phyloP scores from a whole-genome alignment of 2,888 invertebrate genomes.

The Dicycla oo region DNA sequence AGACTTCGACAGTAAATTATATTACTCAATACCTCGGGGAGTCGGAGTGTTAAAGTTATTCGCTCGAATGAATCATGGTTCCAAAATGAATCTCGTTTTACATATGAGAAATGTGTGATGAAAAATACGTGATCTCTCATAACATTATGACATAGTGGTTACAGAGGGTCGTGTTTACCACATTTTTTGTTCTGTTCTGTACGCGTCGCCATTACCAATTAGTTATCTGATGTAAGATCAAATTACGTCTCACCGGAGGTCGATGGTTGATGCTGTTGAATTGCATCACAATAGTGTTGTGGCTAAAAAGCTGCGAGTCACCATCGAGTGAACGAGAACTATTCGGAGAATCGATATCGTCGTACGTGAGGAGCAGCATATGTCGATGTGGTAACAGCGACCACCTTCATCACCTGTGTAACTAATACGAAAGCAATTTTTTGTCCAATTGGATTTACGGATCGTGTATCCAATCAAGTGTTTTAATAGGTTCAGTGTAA shows the following conservation, averaged over 20 bases:
- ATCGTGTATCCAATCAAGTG: slow-evolving; percentile 50
- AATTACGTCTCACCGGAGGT: slow-evolving; percentile 73
- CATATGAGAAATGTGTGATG: slow-evolving; percentile 56
- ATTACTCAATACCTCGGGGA: slow-evolving; percentile 71
- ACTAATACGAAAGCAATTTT: slow-evolving; percentile 54
- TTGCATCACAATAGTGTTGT: slow-evolving; percentile 78
- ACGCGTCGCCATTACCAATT: slow-evolving; percentile 82
- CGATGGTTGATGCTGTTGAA: slow-evolving; percentile 68
- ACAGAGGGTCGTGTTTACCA: slow-evolving; percentile 68
- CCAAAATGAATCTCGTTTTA: slow-evolving; percentile 56
- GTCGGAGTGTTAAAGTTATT: slow-evolving; percentile 70
- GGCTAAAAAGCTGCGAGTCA: slow-evolving; percentile 77
- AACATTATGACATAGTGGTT: slow-evolving; percentile 66
- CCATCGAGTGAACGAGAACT: slow-evolving; percentile 65
- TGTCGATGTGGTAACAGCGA: slow-evolving; percentile 48
- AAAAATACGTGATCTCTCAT: slow-evolving; percentile 66
- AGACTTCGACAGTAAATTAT: slow-evolving; percentile 76
- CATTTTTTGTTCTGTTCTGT: slow-evolving; percentile 76
- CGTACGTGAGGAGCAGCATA: slow-evolving; percentile 56
- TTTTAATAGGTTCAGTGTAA: slow-evolving; percentile 43
- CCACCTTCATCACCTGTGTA: slow-evolving; percentile 53
- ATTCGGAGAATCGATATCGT: slow-evolving; percentile 67
- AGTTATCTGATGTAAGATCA: slow-evolving; percentile 82
- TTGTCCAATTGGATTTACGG: slow-evolving; percentile 44
- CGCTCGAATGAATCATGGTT: slow-evolving; percentile 69